Base-by-base conservation (phyloP, 2,888 invertebrate species). In the Apodemia zela region DNA sequence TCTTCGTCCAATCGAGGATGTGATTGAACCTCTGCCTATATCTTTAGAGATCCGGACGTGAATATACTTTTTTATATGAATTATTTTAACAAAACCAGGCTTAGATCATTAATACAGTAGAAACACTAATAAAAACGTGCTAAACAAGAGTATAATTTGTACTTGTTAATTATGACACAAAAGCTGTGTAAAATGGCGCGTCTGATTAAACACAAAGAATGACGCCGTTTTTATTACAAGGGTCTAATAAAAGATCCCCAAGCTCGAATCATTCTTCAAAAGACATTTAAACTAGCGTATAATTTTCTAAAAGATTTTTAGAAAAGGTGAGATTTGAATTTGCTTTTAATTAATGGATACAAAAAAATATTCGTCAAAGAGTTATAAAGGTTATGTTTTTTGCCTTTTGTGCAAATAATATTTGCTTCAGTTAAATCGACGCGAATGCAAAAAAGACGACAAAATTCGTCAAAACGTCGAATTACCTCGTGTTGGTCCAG, bases 81-180 rank as follows among this genome's bases (percentile, higher is more conserved):
- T 38, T 11, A 13, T 13, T 38, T 11, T 11, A 38, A 38, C 38
- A 13, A 38, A 11, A 11, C 38, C 38, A 13, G 13, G 11, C 11
- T 13, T 11, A 38, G 38, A 38, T 38, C 2, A 13, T 38, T 11
- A 38, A 6, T 3, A 13, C 38, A 38, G 11, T 38, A 13, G 11
- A 38, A 38, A 38, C 38, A 38, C 3, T 21, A 51, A 51, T 51
- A 51, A 51, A 51, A 10, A 17, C 49, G 49, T 49, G 10, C 51
- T 10, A 21, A 51, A 15, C 51, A 51, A 51, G 25, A 51, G 21
- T 17, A 51, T 51, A 21, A 51, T 51, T 51, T 51, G 51, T 51
- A 25, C 25, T 51, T 51, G 51, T 51, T 51, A 51, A 51, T 51
- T 51, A 51, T 51, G 51, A 21, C 51, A 51, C 25, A 51, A 51